A percentile compares a stretch with the other conserved stretches of the same genome.
Conservation (phyloP, 2,797 vertebrate species). For the Eleutherodactylus coqui region DNA sequence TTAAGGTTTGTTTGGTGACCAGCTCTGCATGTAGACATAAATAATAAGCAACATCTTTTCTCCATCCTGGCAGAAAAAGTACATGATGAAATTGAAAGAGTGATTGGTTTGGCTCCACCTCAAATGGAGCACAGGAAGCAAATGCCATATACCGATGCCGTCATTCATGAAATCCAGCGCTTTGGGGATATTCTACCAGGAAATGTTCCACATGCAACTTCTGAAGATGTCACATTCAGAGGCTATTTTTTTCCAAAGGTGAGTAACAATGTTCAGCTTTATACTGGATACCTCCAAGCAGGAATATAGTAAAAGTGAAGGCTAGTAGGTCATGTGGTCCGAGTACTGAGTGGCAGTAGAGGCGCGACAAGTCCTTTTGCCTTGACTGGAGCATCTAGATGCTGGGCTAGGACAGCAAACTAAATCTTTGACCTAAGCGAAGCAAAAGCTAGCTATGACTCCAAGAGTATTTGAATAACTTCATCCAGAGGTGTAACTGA, state of each 20-base stretch:
- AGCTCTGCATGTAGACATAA: no score
- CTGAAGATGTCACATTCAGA: conserved; percentile 49
- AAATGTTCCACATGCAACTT: conserved; percentile 47
- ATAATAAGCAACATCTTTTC: neutral
- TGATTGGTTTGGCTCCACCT: conserved; percentile 36
- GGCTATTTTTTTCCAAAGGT: conserved; percentile 63
- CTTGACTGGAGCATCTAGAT: no score
- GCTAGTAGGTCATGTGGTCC: neutral
- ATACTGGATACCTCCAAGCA: neutral
- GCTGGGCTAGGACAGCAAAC: no score
- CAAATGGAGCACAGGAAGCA: conserved; percentile 41
- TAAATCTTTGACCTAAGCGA: no score
- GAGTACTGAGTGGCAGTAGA: no score
- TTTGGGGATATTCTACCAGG: conserved; percentile 53
- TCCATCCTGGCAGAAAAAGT: conserved; percentile 31
- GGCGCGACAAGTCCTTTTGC: no score
- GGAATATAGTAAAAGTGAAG: neutral
- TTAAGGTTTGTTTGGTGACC: no score
- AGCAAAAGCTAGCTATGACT: no score
- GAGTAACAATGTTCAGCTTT: neutral
- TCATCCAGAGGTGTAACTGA: no score
- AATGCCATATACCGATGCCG: conserved; percentile 62
- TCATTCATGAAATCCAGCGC: conserved; percentile 60
- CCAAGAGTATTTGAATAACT: no score
- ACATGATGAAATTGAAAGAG: conserved; percentile 44